Base-by-base conservation (phyloP, 2,797 vertebrate species). In the Phrynocephalus guinanensis region DNA sequence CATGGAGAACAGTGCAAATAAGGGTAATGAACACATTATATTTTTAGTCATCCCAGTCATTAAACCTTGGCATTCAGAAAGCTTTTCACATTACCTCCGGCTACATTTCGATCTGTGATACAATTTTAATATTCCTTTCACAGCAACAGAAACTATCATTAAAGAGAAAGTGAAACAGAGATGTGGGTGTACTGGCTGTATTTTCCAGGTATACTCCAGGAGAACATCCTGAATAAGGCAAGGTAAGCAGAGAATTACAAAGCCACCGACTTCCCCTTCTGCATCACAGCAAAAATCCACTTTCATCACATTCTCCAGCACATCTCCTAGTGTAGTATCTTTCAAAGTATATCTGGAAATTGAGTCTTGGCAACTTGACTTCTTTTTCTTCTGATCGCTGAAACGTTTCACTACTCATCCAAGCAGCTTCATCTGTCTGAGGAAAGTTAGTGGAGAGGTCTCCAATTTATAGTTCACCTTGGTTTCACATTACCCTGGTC, bases 11-110 rank as follows among this genome's bases (percentile, higher is more conserved):
- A 89, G 84, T 88, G 91, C 87, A 0, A 76, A 83, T 67, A 56
- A 4, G 52, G 79, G 0, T 91, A 93, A 95, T 93, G 87, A 91
- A 90, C 0, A 70, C 83, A 89, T 90, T 97, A 96, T 96, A 96
- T 96, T 96, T 88, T 90, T 5, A 11, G 48, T 91, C 86, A 90
- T 87, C 92, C 95, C 83, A 91, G 91, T 96, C 92, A 88, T 84
- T 77, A 85, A 85, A 76, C 72, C 92, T 91, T 88, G 86, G 66
- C 90, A 88, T 93, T 66, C 87, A 4, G 16, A 72, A 86, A 0
- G 0, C 66, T 77, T 91, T 89, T 0, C 0, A 66, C 70, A 85
- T 16, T 79, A 30, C 5, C 5, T 60, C 3, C 48, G 30, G 1
- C 0, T 0, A 0, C 50, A 52, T 56, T 68, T n/a, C 15, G 22